A percentile compares a stretch with the other conserved stretches of the same genome.
Evolutionary conservation across 2,888 invertebrate genomes (phyloP).

Genomic region (Campoplex nolae): DNA sequence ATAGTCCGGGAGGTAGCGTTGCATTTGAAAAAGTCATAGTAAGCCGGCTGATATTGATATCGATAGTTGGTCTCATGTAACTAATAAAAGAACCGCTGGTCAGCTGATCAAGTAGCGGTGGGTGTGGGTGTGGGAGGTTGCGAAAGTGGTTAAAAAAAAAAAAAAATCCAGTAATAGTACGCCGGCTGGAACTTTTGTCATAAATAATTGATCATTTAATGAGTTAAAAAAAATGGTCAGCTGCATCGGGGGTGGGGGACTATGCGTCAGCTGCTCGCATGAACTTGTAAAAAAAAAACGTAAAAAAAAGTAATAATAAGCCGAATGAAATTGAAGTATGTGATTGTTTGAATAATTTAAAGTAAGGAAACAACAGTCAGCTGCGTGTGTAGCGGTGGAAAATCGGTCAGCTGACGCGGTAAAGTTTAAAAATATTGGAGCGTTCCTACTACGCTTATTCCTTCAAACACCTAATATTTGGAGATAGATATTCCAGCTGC

Average conservation of each 20-base stretch:
- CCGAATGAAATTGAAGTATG: not conserved
- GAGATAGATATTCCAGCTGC: slow-evolving; percentile 5
- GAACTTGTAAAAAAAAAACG: slow-evolving; percentile 9
- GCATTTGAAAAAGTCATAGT: too few relatives aligned
- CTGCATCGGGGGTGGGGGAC: slow-evolving; percentile 35
- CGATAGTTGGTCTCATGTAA: too few relatives aligned
- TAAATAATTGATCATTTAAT: slow-evolving; percentile 1
- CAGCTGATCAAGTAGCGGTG: too few relatives aligned
- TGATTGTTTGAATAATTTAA: not conserved
- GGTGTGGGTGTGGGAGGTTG: too few relatives aligned
- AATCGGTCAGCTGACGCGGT: slow-evolving; percentile 37
- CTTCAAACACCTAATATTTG: slow-evolving; percentile 21
- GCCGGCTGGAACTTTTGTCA: slow-evolving; percentile 1
- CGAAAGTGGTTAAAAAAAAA: too few relatives aligned
- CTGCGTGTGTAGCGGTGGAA: slow-evolving; percentile 6
- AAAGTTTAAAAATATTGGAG: slow-evolving; percentile 7
- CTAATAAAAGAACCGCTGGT: too few relatives aligned
- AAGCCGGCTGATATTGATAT: too few relatives aligned
- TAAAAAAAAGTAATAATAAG: slow-evolving; percentile 3
- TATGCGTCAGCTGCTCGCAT: not conserved
- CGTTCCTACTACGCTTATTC: too few relatives aligned
- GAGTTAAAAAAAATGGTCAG: slow-evolving; percentile 51
- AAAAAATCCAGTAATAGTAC: not conserved
- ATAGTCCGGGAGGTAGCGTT: too few relatives aligned
- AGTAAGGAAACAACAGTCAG: slow-evolving; percentile 20